These are phyloP conservation scores for Opisthocomus hoazin DNA, from an alignment of 2,113 vertebrate species.

Conservation along the genomic window DNA sequence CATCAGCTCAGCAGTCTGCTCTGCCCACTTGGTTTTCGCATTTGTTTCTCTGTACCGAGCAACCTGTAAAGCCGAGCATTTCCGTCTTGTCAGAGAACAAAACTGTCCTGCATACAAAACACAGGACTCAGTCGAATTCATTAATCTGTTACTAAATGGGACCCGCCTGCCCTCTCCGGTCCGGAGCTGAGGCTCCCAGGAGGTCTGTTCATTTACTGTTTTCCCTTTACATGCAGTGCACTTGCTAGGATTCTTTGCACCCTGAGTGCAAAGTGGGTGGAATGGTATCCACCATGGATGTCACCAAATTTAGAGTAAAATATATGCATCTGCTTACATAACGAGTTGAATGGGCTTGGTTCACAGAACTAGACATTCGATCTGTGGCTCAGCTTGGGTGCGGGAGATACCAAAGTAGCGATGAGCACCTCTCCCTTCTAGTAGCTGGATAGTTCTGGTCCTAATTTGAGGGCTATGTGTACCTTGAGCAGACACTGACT, in stretches of 20 bases:
- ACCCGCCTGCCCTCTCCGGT: not conserved
- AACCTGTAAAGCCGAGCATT: not conserved
- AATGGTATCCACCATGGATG: not conserved
- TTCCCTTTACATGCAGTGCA: not conserved
- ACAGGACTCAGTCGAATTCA: not conserved
- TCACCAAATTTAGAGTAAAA: not conserved
- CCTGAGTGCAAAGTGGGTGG: not conserved
- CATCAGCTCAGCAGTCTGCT: not conserved
- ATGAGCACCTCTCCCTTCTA: not conserved
- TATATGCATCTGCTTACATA: conserved; percentile 9
- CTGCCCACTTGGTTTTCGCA: not conserved
- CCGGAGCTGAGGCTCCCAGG: not conserved
- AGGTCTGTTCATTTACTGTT: not conserved
- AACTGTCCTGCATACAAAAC: not conserved
- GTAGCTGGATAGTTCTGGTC: not conserved
- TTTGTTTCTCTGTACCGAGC: not conserved
- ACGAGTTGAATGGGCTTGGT: not conserved
- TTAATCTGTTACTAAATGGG: not conserved
- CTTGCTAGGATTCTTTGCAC: not conserved
- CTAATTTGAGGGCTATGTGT: not conserved
- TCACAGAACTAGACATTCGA: not conserved
- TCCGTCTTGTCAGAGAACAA: not conserved
- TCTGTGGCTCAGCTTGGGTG: not conserved
- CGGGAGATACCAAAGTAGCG: not conserved
- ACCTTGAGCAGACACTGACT: not conserved